These are phyloP conservation scores for Lasius platythorax DNA, from an alignment of 2,888 invertebrate genomes.

Conservation along the genomic window DNA sequence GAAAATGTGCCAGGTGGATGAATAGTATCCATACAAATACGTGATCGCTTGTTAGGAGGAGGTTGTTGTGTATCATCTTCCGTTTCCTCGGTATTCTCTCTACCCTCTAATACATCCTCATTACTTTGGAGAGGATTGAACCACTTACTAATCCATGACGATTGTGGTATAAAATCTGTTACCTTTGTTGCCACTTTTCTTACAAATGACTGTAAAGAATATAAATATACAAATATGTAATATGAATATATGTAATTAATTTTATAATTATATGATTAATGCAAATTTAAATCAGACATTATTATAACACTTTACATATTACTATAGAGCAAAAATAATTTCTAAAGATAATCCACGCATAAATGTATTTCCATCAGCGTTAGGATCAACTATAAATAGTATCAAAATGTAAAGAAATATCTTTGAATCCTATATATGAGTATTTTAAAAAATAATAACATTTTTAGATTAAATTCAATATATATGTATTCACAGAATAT, in stretches of 20 bases:
- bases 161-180: constrained; percentile 89
- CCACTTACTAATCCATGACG: constrained; percentile 86
- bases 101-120: constrained; percentile 70
- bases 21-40: constrained; percentile 84
- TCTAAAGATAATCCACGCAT: too few relatives aligned
- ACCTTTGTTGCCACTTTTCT: constrained; percentile 90
- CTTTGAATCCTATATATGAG: background rate
- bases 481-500: too few relatives aligned
- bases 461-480: background rate
- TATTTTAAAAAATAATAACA: background rate
- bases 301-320: background rate
- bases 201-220: constrained; percentile 89
- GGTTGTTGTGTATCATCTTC: constrained; percentile 78
- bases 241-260: background rate
- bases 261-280: background rate
- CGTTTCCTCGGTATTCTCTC: constrained; percentile 71
- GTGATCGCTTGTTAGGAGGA: constrained; percentile 82
- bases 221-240: constrained; percentile 3
- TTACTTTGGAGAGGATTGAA: constrained; percentile 82
- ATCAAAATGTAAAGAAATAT: background rate
- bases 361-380: background rate
- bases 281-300: background rate
- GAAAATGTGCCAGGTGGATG: constrained; percentile 84
- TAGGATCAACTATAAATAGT: background rate
- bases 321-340: background rate